phyloP scores from a whole-genome alignment of 2,113 vertebrate species.

The Upupa epops region DNA sequence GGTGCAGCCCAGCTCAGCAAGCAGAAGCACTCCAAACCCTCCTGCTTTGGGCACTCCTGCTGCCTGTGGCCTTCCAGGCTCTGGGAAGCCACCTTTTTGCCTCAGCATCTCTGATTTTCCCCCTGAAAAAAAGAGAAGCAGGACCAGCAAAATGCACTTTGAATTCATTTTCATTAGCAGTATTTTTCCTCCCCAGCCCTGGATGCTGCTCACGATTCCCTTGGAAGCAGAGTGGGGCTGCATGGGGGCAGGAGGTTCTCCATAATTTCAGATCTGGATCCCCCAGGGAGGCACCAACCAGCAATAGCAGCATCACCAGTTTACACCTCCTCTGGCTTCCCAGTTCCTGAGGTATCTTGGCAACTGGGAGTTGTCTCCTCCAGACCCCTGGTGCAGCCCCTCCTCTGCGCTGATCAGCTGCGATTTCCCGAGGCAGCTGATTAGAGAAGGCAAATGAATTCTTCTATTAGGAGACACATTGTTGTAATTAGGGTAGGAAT shows the following conservation, averaged over 20 bases:
- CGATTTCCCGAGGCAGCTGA: neutral
- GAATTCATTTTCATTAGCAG: neutral
- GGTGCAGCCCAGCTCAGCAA: accelerated
- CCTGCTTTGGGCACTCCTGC: neutral
- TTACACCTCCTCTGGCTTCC: neutral
- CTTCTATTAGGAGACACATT: slow-evolving; percentile 52
- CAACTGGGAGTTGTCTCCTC: neutral
- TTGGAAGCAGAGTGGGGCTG: neutral
- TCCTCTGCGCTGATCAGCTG: neutral
- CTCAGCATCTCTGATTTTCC: neutral
- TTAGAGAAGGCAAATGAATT: slow-evolving; percentile 44
- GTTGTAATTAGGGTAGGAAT: slow-evolving; percentile 43
- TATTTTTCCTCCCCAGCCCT: neutral
- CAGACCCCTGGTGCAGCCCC: neutral
- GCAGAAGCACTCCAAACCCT: neutral
- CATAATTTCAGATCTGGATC: neutral
- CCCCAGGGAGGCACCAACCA: neutral
- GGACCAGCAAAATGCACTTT: neutral
- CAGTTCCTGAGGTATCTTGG: neutral
- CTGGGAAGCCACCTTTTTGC: neutral
- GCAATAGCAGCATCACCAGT: neutral
- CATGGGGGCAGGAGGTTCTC: neutral
- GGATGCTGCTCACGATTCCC: neutral
- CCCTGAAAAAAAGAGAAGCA: neutral
- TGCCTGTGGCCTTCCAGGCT: neutral